Percentiles rank a stretch among this genome's conserved stretches.
These are phyloP conservation scores for Dolichallabes microphthalmus DNA, from an alignment of 2,113 vertebrate species.

Conservation along the genomic window DNA sequence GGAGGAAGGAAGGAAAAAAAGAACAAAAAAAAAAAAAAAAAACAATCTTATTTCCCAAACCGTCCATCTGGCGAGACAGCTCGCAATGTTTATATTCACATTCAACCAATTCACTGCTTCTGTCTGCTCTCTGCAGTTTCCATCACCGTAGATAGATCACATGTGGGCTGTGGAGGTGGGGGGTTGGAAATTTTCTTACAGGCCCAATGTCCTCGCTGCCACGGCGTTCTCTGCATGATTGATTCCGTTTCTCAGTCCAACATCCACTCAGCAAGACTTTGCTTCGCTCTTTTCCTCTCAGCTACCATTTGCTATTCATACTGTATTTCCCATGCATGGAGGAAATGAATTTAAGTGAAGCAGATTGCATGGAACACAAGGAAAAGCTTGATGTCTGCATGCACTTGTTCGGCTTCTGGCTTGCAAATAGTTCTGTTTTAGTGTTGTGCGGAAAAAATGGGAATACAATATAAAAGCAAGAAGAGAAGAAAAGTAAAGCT, in stretches of 20 bases:
- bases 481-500: not conserved
- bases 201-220: conserved; percentile 56
- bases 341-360: conserved; percentile 47
- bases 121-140: conserved; percentile 46
- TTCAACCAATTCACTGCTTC: conserved; percentile 56
- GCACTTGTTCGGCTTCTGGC: conserved; percentile 17
- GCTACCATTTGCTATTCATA: conserved; percentile 52
- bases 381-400: conserved; percentile 25
- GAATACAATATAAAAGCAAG: conserved; percentile 15
- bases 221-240: conserved; percentile 51
- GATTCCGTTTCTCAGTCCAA: conserved; percentile 54
- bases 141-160: conserved; percentile 56
- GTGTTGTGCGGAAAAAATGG: not conserved
- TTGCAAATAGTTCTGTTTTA: conserved; percentile 2
- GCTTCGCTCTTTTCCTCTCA: conserved; percentile 28
- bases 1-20: not conserved
- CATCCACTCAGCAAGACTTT: conserved; percentile 41
- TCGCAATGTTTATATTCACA: conserved; percentile 63
- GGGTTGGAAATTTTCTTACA: conserved; percentile 51
- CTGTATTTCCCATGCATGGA: conserved; percentile 35
- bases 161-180: conserved; percentile 36
- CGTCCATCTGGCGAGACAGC: conserved; percentile 54
- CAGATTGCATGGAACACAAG: conserved; percentile 36
- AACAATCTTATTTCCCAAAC: conserved; percentile 58
- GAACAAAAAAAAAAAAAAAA: not conserved